phyloP scores from a whole-genome alignment of 2,113 vertebrate species.

The Bufo gargarizans region DNA sequence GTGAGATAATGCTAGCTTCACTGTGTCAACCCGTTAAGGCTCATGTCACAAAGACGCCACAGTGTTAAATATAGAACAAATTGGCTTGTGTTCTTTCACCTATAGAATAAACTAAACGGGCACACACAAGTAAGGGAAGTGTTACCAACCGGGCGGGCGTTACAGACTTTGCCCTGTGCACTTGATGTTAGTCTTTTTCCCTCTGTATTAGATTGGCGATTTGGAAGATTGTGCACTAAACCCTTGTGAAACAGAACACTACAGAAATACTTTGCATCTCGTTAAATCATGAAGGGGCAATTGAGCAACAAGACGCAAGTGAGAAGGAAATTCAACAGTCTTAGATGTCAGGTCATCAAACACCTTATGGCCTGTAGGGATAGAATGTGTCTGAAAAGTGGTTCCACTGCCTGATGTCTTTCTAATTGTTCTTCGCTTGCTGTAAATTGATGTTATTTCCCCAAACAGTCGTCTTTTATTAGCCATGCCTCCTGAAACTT shows the following conservation, averaged over 20 bases:
- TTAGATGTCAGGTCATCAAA: conserved; percentile 57
- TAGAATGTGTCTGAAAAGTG: conserved; percentile 48
- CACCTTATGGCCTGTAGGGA: conserved; percentile 50
- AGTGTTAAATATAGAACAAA: conserved; percentile 52
- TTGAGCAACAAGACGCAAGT: neutral
- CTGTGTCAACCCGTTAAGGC: conserved; percentile 54
- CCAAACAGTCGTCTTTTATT: conserved; percentile 60
- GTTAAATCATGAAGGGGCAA: conserved; percentile 20
- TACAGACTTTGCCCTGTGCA: neutral
- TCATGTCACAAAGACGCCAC: conserved; percentile 50
- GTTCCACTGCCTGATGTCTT: conserved; percentile 49
- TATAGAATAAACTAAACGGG: conserved; percentile 19
- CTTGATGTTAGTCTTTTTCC: neutral
- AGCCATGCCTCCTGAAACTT: conserved; percentile 50
- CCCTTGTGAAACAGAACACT: neutral
- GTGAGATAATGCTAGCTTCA: conserved; percentile 56
- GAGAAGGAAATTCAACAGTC: conserved; percentile 57
- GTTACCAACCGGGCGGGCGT: neutral
- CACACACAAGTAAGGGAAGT: neutral
- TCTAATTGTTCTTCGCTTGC: conserved; percentile 60
- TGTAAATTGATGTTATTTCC: conserved; percentile 62
- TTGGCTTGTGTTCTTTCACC: conserved; percentile 35
- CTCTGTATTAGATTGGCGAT: neutral
- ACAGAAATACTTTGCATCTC: conserved; percentile 4
- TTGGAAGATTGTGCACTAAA: neutral